Percentiles rank a stretch among this genome's conserved stretches.
Evolutionary conservation across 2,113 vertebrate species (phyloP).

Genomic region (Entomyzon cyanotis): DNA sequence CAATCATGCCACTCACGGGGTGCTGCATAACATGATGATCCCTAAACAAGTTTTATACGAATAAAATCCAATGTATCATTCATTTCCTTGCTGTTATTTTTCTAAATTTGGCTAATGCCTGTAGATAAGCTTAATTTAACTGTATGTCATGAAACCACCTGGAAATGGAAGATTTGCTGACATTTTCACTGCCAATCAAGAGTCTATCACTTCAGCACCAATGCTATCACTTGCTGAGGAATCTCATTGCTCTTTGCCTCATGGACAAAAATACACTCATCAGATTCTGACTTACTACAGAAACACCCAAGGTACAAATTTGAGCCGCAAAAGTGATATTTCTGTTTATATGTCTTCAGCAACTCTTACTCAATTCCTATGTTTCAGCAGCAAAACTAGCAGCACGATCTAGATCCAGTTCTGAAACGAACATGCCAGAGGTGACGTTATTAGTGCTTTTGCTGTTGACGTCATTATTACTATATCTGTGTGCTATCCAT

Average conservation of each 20-base stretch:
- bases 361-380: neutral
- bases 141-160: neutral
- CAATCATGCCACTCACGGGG: neutral
- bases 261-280: neutral
- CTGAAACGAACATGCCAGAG: neutral
- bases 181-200: conserved; percentile 10
- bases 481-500: neutral
- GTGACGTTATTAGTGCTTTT: neutral
- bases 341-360: neutral
- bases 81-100: neutral
- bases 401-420: neutral
- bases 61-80: neutral
- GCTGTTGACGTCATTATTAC: neutral
- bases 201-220: neutral
- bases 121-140: neutral
- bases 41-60: neutral
- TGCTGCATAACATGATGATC: neutral
- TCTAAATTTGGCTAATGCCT: neutral
- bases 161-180: conserved; percentile 16
- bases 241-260: neutral
- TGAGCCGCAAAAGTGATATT: neutral
- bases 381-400: neutral
- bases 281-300: neutral
- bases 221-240: neutral
- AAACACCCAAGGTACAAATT: neutral